These are phyloP conservation scores for Tenebrosternarchus preto DNA, from an alignment of 2,113 vertebrate species.

Conservation along the genomic window DNA sequence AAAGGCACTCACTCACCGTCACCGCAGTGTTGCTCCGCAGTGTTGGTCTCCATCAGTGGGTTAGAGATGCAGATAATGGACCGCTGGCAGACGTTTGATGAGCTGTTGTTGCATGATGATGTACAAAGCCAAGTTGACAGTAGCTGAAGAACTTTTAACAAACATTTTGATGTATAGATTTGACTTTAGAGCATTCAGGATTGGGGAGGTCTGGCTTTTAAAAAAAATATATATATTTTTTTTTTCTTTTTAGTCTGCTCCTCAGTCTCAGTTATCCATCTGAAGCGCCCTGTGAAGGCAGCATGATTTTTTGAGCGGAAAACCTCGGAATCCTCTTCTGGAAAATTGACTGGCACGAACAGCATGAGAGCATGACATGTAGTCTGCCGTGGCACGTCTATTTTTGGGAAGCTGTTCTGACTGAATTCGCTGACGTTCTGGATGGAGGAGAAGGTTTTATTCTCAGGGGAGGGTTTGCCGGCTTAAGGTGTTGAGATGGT, in stretches of 20 bases:
- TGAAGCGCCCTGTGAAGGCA: slow-evolving; percentile 36
- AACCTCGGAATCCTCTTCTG: slow-evolving; percentile 48
- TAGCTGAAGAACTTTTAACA: no score
- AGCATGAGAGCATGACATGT: slow-evolving; percentile 51
- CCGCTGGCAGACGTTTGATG: background rate
- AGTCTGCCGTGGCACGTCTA: slow-evolving; percentile 55
- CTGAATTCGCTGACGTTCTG: slow-evolving; percentile 56
- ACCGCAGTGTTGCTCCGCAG: background rate
- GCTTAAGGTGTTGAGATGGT: background rate
- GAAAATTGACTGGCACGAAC: slow-evolving; percentile 52
- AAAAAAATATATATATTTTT: no score
- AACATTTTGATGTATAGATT: no score
- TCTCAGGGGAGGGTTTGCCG: slow-evolving; percentile 36
- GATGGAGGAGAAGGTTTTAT: background rate
- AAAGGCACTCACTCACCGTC: slow-evolving; percentile 7
- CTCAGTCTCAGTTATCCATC: slow-evolving; percentile 32
- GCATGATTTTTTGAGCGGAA: slow-evolving; percentile 47
- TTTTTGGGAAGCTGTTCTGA: slow-evolving; percentile 65
- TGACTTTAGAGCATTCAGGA: no score
- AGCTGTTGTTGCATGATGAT: no score
- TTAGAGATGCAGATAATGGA: background rate
- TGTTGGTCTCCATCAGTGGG: background rate
- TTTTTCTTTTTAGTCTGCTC: background rate
- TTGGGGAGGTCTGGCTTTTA: background rate
- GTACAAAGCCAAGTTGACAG: no score